phyloP scores from a whole-genome alignment of 1,140 invertebrate genomes.

The Liolophura sinensis region DNA sequence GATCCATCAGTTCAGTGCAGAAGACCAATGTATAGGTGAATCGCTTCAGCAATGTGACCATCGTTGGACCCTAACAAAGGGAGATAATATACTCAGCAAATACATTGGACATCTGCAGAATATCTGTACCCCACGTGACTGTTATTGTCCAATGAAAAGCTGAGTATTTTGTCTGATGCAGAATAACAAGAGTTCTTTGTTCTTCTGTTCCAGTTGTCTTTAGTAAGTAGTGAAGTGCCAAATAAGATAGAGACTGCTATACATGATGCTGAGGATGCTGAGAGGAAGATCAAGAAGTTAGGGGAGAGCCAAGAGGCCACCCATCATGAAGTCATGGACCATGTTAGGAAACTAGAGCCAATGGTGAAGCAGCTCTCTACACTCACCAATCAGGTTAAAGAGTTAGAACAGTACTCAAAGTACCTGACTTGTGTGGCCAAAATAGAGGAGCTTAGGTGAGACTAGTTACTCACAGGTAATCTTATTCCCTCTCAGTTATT shows the following conservation, averaged over 20 bases:
- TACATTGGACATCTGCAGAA: too few relatives aligned
- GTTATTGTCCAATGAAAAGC: too few relatives aligned
- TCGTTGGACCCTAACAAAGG: too few relatives aligned
- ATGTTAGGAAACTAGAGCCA: conserved; percentile 60
- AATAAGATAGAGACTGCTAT: conserved; percentile 66
- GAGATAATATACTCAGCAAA: too few relatives aligned
- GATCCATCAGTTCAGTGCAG: too few relatives aligned
- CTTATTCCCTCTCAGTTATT: background rate
- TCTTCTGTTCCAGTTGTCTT: conserved; percentile 62
- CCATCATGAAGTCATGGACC: conserved; percentile 58
- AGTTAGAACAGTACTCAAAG: conserved; percentile 65
- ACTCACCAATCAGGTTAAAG: conserved; percentile 64
- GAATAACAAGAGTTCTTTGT: too few relatives aligned
- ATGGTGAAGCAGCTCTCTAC: conserved; percentile 59
- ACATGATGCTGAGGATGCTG: conserved; percentile 63
- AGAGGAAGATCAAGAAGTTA: conserved; percentile 61
- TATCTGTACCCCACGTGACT: too few relatives aligned
- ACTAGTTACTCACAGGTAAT: background rate
- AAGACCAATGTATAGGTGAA: too few relatives aligned
- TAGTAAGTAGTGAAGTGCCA: conserved; percentile 65
- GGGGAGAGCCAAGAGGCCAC: conserved; percentile 60
- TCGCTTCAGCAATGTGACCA: too few relatives aligned
- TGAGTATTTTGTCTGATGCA: too few relatives aligned
- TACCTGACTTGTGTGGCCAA: conserved; percentile 70
- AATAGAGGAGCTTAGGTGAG: conserved; percentile 69